A percentile compares a stretch with the other conserved stretches of the same genome.
phyloP scores from a whole-genome alignment of 2,113 vertebrate species.

The Gobiocypris rarus region DNA sequence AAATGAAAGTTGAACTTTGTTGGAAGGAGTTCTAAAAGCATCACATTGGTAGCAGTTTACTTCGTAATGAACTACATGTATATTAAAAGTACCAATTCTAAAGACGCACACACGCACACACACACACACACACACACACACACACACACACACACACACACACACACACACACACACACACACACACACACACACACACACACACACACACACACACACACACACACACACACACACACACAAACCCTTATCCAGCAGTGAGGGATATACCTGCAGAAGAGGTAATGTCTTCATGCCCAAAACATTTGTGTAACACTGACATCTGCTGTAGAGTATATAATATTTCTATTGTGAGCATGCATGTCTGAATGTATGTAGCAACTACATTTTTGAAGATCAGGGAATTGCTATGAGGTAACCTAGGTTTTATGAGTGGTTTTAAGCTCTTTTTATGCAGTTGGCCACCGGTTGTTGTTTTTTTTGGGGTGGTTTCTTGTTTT shows the following conservation, averaged over 20 bases:
- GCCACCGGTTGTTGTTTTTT: neutral
- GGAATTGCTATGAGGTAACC: neutral
- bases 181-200: neutral
- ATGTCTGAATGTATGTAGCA: neutral
- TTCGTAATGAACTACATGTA: neutral
- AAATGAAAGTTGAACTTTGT: neutral
- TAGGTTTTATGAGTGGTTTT: neutral
- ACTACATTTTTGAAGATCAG: neutral
- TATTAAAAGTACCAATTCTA: neutral
- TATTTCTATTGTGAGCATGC: neutral
- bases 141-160: neutral
- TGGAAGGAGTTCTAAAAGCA: neutral
- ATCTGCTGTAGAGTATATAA: constrained; percentile 7
- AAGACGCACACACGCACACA: no score
- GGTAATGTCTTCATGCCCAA: neutral
- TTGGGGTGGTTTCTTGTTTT: no score
- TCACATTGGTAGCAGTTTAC: neutral
- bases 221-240: neutral
- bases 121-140: no score
- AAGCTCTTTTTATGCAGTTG: neutral
- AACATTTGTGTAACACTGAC: constrained; percentile 16
- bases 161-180: neutral
- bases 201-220: no score
- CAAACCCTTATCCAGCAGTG: neutral
- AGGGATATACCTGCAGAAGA: neutral